A percentile compares a stretch with the other conserved stretches of the same genome.
Evolutionary conservation across 2,888 invertebrate genomes (phyloP).

Genomic region (Pantelozetes paolii): DNA sequence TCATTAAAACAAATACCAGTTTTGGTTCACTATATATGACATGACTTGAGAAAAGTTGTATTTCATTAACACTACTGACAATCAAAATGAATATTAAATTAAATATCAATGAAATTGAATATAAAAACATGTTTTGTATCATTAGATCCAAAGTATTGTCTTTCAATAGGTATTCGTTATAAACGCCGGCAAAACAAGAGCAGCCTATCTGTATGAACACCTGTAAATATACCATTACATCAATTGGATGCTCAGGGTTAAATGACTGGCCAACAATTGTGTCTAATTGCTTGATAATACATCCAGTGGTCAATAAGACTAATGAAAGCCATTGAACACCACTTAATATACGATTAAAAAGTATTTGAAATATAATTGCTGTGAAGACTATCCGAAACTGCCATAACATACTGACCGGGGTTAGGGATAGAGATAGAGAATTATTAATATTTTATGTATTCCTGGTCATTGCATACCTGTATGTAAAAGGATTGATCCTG

Average conservation of each 20-base stretch:
- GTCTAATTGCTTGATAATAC: constrained; percentile 79
- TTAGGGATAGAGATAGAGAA: too few relatives aligned
- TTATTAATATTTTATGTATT: too few relatives aligned
- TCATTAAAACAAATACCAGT: too few relatives aligned
- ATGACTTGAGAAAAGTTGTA: too few relatives aligned
- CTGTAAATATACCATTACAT: constrained; percentile 43
- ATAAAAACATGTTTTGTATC: constrained; percentile 92
- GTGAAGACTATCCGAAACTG: constrained; percentile 89
- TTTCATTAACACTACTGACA: too few relatives aligned
- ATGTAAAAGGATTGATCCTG: constrained; percentile 88
- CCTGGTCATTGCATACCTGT: too few relatives aligned
- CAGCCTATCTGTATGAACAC: constrained; percentile 63
- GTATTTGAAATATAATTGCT: constrained; percentile 82
- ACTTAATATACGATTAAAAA: constrained; percentile 77
- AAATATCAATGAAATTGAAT: too few relatives aligned
- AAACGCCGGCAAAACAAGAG: constrained; percentile 90
- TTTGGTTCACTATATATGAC: too few relatives aligned
- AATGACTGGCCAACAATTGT: not conserved
- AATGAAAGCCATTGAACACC: constrained; percentile 82
- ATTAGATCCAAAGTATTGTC: constrained; percentile 77
- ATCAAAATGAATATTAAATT: too few relatives aligned
- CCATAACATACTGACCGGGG: too few relatives aligned
- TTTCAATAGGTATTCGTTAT: constrained; percentile 89
- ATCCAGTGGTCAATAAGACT: constrained; percentile 77
- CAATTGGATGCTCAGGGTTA: not conserved